Conservation (phyloP, 2,888 invertebrate genomes). For the Parasteatoda lunata region DNA sequence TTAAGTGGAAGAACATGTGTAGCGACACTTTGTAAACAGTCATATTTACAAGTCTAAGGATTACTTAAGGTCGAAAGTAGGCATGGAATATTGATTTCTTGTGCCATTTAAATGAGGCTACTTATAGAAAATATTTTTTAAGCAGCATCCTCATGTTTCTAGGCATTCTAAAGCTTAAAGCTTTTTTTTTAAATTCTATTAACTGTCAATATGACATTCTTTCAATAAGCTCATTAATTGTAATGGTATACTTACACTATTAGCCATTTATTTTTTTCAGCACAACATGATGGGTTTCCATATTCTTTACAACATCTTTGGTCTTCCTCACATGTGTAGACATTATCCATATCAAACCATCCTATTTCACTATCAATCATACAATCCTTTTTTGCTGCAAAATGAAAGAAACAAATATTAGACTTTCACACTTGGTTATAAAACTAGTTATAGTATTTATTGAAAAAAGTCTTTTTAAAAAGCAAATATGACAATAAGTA, state of each 20-base stretch:
- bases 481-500: neutral
- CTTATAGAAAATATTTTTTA: too few species aligned
- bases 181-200: too few species aligned
- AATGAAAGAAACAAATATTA: neutral
- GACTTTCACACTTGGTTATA: neutral
- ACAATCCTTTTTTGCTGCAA: conserved; percentile 67
- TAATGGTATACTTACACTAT: conserved; percentile 68
- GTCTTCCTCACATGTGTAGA: conserved; percentile 70
- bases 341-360: conserved; percentile 70
- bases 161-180: too few species aligned
- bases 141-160: too few species aligned
- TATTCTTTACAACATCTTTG: conserved; percentile 70
- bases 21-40: too few species aligned
- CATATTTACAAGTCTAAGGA: too few species aligned
- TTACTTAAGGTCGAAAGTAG: too few species aligned
- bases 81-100: too few species aligned
- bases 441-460: neutral
- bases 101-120: too few species aligned
- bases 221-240: too few species aligned
- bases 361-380: conserved; percentile 69
- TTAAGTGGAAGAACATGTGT: too few species aligned
- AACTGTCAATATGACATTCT: too few species aligned
- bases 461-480: neutral
- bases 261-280: conserved; percentile 68
- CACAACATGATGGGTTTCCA: conserved; percentile 71